A percentile compares a stretch with the other conserved stretches of the same genome.
phyloP scores from a whole-genome alignment of 2,888 invertebrate species.

The Caenorhabditis parvicauda region DNA sequence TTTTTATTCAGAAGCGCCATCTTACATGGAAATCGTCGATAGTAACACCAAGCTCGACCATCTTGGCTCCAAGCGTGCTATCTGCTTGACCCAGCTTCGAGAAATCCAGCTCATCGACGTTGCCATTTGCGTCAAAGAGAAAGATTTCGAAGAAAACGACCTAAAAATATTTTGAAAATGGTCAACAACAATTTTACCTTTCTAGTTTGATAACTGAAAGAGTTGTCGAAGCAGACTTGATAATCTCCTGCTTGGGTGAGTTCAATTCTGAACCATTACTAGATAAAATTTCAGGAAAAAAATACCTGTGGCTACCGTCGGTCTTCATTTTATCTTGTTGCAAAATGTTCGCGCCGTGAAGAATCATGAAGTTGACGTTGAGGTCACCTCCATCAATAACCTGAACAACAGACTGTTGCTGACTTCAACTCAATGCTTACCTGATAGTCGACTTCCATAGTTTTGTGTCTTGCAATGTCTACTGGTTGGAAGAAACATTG shows the following conservation, averaged over 20 bases:
- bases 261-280: conserved; percentile 39
- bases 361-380: conserved; percentile 77
- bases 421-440: too few relatives aligned
- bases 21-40: conserved; percentile 46
- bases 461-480: conserved; percentile 43
- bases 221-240: conserved; percentile 83
- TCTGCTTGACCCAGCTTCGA: conserved; percentile 33
- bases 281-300: neutral
- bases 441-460: conserved; percentile 70
- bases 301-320: conserved; percentile 64
- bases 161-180: too few relatives aligned
- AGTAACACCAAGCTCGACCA: conserved; percentile 51
- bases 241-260: conserved; percentile 72
- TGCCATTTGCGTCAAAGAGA: conserved; percentile 54
- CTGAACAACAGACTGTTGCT: conserved; percentile 64
- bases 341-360: conserved; percentile 65
- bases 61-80: conserved; percentile 26
- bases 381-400: conserved; percentile 83
- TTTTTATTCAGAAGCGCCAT: neutral
- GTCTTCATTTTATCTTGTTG: conserved; percentile 63
- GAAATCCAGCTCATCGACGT: conserved; percentile 49
- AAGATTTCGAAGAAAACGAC: conserved; percentile 63
- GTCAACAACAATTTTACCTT: too few relatives aligned
- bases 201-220: conserved; percentile 77
- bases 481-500: conserved; percentile 60